These are phyloP conservation scores for Ophiodon elongatus DNA, from an alignment of 2,113 vertebrate species.

Conservation along the genomic window DNA sequence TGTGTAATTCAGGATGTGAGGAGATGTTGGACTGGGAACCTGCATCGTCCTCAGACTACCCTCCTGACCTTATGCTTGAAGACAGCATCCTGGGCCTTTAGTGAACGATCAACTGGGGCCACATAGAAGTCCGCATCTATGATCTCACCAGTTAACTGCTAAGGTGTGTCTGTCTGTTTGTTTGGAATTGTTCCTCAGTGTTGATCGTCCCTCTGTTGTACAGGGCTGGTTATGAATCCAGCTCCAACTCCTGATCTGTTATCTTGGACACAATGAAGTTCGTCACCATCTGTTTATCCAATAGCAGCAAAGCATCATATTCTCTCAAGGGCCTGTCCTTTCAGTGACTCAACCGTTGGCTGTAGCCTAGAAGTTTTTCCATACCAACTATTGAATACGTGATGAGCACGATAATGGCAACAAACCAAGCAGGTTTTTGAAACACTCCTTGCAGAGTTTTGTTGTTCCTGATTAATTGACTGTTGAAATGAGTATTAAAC, in stretches of 20 bases:
- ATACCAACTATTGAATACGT: neutral
- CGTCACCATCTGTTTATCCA: neutral
- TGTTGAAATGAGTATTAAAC: too few species aligned
- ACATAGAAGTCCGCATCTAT: conserved; percentile 23
- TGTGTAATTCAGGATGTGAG: conserved; percentile 32
- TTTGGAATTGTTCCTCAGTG: conserved; percentile 11
- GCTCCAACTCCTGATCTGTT: neutral
- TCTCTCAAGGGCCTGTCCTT: neutral
- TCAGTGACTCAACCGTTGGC: neutral
- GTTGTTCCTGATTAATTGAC: too few species aligned
- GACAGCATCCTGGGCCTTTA: conserved; percentile 13
- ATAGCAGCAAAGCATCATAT: neutral
- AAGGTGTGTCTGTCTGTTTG: conserved; percentile 10
- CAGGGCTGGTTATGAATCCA: neutral
- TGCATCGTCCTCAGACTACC: conserved; percentile 22
- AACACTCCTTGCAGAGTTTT: too few species aligned
- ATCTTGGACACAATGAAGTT: neutral
- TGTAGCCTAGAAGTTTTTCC: neutral
- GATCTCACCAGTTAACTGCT: conserved; percentile 17
- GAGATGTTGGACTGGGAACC: conserved; percentile 10
- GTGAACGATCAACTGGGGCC: neutral
- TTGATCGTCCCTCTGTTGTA: neutral
- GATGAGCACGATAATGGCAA: neutral
- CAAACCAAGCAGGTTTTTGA: too few species aligned
- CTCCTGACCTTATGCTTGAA: conserved; percentile 13